Evolutionary conservation across 2,888 invertebrate genomes (phyloP).

Genomic region (Galerucella calmariensis): DNA sequence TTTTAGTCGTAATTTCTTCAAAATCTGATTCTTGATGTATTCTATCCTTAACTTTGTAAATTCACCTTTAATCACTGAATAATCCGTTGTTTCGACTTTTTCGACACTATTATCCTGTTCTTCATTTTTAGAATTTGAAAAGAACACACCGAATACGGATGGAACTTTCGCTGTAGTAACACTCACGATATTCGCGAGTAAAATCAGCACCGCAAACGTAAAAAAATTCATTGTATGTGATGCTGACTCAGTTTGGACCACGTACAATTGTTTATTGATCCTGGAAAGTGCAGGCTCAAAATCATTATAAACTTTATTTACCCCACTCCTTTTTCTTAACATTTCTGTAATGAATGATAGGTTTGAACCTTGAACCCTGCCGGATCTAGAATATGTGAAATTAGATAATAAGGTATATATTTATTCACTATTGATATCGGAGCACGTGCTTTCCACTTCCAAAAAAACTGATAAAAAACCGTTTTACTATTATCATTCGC

Average conservation of each 20-base stretch:
- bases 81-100: constrained; percentile 38
- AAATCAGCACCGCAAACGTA: constrained; percentile 46
- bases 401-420: constrained; percentile 46
- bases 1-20: constrained; percentile 81
- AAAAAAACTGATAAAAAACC: constrained; percentile 38
- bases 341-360: constrained; percentile 64
- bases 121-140: constrained; percentile 48
- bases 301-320: constrained; percentile 59
- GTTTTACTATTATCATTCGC: constrained; percentile 5
- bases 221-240: constrained; percentile 43
- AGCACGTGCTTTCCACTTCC: constrained; percentile 39
- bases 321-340: constrained; percentile 63
- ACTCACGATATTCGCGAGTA: constrained; percentile 45
- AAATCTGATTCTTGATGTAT: constrained; percentile 85
- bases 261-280: constrained; percentile 58
- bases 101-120: constrained; percentile 56
- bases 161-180: constrained; percentile 44
- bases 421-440: constrained; percentile 37
- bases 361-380: constrained; percentile 65
- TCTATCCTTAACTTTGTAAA: constrained; percentile 79
- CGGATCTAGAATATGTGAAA: constrained; percentile 59
- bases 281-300: constrained; percentile 61
- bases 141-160: constrained; percentile 57
- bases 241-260: constrained; percentile 31
- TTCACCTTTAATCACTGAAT: constrained; percentile 67